Percentiles rank a stretch among this genome's conserved stretches.
These are phyloP conservation scores for Taphrorychus bicolor DNA, from an alignment of 2,888 invertebrate genomes.

Conservation along the genomic window DNA sequence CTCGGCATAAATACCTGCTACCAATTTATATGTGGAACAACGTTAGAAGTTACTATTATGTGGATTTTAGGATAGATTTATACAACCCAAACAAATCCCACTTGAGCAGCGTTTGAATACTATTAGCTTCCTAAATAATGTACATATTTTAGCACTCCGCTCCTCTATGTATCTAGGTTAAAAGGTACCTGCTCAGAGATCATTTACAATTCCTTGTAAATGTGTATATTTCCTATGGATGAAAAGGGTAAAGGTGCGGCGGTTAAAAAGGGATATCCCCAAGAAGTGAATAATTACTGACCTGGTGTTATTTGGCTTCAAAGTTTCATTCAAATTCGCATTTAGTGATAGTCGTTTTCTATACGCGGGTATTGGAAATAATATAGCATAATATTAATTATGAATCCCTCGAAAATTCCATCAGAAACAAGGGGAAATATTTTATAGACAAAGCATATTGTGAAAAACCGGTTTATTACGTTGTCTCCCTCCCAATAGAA, in stretches of 20 bases:
- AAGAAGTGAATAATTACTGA: background rate
- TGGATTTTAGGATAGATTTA: background rate
- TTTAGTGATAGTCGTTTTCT: too few species aligned
- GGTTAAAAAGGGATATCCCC: slow-evolving; percentile 3
- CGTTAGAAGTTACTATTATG: background rate
- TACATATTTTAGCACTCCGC: background rate
- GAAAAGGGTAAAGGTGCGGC: slow-evolving; percentile 4
- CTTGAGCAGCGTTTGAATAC: background rate
- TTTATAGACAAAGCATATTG: slow-evolving; percentile 27
- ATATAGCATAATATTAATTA: too few species aligned
- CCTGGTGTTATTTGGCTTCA: background rate
- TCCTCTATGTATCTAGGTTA: background rate
- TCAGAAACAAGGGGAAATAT: too few species aligned
- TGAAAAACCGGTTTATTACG: slow-evolving; percentile 25
- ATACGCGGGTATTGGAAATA: too few species aligned
- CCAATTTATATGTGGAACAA: background rate
- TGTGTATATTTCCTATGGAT: background rate
- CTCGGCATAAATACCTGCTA: background rate
- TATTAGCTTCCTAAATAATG: background rate
- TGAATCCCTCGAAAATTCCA: too few species aligned
- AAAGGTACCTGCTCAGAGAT: background rate
- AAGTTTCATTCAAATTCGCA: too few species aligned
- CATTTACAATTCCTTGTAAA: background rate
- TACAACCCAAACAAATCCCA: background rate
- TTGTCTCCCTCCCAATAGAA: slow-evolving; percentile 26